Conservation (phyloP, 2,113 vertebrate genomes). For the Ammodytes dubius region DNA sequence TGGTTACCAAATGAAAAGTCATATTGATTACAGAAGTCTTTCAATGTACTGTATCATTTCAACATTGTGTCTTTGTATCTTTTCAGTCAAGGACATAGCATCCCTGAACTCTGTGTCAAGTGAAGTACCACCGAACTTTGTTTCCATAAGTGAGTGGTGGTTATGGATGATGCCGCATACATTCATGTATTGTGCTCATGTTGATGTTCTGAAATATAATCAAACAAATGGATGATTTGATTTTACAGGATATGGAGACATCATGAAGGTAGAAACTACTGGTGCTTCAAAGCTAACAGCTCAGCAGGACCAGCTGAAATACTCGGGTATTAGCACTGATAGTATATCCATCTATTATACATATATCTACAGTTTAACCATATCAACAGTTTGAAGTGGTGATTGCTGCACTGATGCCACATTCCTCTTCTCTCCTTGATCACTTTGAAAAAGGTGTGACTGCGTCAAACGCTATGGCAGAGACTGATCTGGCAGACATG, state of each 20-base stretch:
- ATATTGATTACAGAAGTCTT: not conserved
- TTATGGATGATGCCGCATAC: not conserved
- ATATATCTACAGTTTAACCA: not conserved
- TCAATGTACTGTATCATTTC: not conserved
- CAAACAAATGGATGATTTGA: not conserved
- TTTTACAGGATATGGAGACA: not conserved
- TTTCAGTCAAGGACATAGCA: not conserved
- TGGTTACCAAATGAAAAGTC: not conserved
- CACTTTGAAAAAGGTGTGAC: not conserved
- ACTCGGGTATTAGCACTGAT: not conserved
- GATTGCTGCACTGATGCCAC: not conserved
- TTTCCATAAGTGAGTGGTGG: not conserved
- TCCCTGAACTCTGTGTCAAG: not conserved
- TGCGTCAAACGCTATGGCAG: conserved; percentile 24
- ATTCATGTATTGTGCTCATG: not conserved
- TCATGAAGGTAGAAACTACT: conserved; percentile 5
- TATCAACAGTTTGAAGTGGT: not conserved
- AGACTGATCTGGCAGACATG: conserved; percentile 19
- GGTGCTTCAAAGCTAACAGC: not conserved
- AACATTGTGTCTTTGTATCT: not conserved
- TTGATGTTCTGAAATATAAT: not conserved
- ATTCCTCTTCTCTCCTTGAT: not conserved
- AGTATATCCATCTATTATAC: not conserved
- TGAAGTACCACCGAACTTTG: not conserved
- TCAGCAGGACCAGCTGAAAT: not conserved